Evolutionary conservation across 1,140 invertebrate genomes (phyloP), one percentile per base, ranked within the genome.

Genomic region (Pseudomyrmex flavicornis): DNA sequence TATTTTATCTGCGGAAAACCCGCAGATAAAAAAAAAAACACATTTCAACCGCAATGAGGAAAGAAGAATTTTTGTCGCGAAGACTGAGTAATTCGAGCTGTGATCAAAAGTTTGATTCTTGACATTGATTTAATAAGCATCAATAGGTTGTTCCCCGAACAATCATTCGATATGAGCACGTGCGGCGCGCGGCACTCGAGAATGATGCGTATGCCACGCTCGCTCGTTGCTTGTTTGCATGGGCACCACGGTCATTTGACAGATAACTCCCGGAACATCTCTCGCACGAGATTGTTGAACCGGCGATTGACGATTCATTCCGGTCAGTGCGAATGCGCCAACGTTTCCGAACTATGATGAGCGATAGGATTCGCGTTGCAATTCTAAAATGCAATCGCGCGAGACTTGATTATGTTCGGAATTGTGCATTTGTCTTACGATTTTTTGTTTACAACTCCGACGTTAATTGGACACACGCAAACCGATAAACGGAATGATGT

Each of bases 61-160:
- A 63, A 26, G 1, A 50, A n/a, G 12, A 62, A 48, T 50, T 26
- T 61, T 50, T n/a, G 46, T 22, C 3, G 35, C n/a, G 22, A 2
- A 46, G 7, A 5, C 0, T 4, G 0, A 48, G 44, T 63, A 48
- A 80, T 50, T 61, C 8, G 22, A 61, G 22, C 54, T 80, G 61
- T 80, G 61, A 79, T 74, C 79, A 74, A 75, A 79, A 74, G 73
- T 26, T 73, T 80, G 83, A 73, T 76, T 72, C 72, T 80, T 79
- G 84, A 85, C 86, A 85, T 68, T 85, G 86, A 89, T 87, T 87
- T 88, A 89, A 89, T 89, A 89, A 88, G 74, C 76, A 76, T 83
- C 59, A 85, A 89, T 88, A 63, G 76, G 59, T 85, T 83, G 86
- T 88, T 83, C 68, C 68, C 68, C 70, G 82, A 80, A 74, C 56